Conservation (phyloP, 1,140 invertebrate species). For the Meloidogyne exigua region DNA sequence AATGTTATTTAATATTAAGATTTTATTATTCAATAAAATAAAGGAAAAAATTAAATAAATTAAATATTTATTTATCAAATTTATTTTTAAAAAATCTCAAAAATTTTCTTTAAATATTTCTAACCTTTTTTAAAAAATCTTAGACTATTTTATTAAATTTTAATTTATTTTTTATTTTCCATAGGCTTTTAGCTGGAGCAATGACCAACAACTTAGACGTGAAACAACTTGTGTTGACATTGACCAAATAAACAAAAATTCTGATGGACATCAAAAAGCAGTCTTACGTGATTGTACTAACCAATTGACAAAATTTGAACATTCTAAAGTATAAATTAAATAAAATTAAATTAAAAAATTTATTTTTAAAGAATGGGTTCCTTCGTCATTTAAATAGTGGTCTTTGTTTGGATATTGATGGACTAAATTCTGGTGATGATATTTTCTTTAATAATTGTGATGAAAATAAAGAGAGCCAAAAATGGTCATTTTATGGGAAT, state of each 20-base stretch:
- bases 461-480: conserved; percentile 9
- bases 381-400: conserved; percentile 33
- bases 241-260: conserved; percentile 1
- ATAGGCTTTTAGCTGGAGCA: conserved; percentile 54
- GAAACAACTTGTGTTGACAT: conserved; percentile 57
- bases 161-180: conserved; percentile 1
- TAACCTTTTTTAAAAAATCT: too few relatives aligned
- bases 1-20: too few relatives aligned
- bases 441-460: conserved; percentile 35
- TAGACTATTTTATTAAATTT: not conserved
- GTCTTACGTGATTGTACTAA: conserved; percentile 30
- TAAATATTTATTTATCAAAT: too few relatives aligned
- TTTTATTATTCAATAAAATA: too few relatives aligned
- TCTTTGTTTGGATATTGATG: conserved; percentile 40
- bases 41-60: too few relatives aligned
- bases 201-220: conserved; percentile 39
- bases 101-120: too few relatives aligned
- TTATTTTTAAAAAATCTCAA: too few relatives aligned
- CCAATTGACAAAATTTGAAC: conserved; percentile 40
- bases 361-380: conserved; percentile 31
- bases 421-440: conserved; percentile 43
- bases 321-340: conserved; percentile 38
- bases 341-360: not conserved
- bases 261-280: conserved; percentile 23
- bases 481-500: conserved; percentile 31